Evolutionary conservation across 2,797 vertebrate species (phyloP), one percentile per base, ranked within the genome.

Genomic region (Epinephelus malabaricus): DNA sequence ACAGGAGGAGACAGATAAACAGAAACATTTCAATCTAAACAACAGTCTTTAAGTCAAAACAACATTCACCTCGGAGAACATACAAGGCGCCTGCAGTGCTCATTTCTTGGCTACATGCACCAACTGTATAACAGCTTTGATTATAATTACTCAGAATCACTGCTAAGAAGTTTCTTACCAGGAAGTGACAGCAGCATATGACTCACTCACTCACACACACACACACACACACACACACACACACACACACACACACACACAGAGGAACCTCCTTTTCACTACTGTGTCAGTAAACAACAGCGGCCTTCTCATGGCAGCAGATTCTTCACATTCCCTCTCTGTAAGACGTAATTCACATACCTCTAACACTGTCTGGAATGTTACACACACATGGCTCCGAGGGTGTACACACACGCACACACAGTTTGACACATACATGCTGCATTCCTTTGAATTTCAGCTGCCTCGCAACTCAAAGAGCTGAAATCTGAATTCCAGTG

Each of bases 301-400:
- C 11, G n/a, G 79, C 86, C 69, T 80, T 89, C 89, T 90, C 82
- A 85, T 82, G 84, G 87, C 75, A 87, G 88, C 87, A 87, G 87
- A 95, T 94, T 94, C 92, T 82, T 88, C 85, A 89, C 93, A 95
- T 95, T 94, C 92, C 81, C 77, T 67, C 82, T 79, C 84, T 49
- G 84, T 76, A 89, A 92, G 91, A 92, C 89, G 88, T 91, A 92
- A 90, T 94, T 93, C 88, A 76, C 94, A 94, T 90, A 90, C 81
- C 88, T 92, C 89, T 73, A 82, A 88, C 87, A 88, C 81, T 61
- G 87, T 73, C 83, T 82, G 90, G 88, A 94, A 92, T 92, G 92
- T 81, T 54, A 69, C 80, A 81, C 87, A 80, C 86, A 76, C 84
- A 80, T 21, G 55, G 68, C 69, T 63, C 51, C 0, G 34, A 34